Evolutionary conservation across 1,140 invertebrate genomes (phyloP).

Genomic region (Drosophila leontia): DNA sequence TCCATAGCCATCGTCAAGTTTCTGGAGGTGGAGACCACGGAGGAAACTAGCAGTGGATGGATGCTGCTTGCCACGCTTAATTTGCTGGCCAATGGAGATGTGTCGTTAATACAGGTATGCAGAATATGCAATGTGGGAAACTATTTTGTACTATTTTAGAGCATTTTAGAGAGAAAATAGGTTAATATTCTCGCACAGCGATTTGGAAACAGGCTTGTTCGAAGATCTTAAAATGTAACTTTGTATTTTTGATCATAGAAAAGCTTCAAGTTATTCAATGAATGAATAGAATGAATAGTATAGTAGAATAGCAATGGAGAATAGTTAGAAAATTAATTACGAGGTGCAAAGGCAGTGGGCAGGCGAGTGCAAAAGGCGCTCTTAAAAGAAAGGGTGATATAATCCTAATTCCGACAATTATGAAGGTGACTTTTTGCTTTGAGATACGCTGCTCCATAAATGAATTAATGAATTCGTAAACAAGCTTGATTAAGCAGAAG

Average conservation of each 20-base stretch:
- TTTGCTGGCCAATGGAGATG: slow-evolving; percentile 93
- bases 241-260: neutral
- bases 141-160: neutral
- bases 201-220: neutral
- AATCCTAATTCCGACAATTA: neutral
- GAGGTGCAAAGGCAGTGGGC: neutral
- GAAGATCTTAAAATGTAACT: neutral
- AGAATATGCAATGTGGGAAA: too few species aligned
- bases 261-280: neutral
- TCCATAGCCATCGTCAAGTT: slow-evolving; percentile 98
- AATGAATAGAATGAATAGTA: neutral
- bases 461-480: neutral
- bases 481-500: neutral
- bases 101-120: slow-evolving; percentile 91
- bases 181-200: neutral
- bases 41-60: slow-evolving; percentile 98
- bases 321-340: neutral
- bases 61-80: slow-evolving; percentile 97
- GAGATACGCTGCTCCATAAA: neutral
- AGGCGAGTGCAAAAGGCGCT: neutral
- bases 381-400: neutral
- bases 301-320: neutral
- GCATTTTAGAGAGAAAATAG: too few species aligned
- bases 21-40: slow-evolving; percentile 95
- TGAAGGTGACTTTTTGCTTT: neutral